These are phyloP conservation scores for Diaprepes abbreviatus DNA, from an alignment of 2,888 invertebrate genomes.

Conservation along the genomic window DNA sequence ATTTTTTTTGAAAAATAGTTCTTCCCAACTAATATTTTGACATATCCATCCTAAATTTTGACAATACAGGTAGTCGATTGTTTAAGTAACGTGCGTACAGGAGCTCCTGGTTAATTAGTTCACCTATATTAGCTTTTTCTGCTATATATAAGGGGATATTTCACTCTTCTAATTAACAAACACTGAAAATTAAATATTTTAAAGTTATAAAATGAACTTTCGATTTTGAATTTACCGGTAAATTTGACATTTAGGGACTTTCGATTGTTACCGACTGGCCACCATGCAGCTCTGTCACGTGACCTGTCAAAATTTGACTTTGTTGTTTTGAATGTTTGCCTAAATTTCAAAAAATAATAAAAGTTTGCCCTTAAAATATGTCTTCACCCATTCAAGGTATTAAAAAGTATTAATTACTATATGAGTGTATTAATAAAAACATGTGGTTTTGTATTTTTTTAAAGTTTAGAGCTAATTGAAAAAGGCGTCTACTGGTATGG, in stretches of 20 bases:
- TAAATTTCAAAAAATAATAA: slow-evolving; percentile 52
- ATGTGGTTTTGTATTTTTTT: slow-evolving; percentile 4
- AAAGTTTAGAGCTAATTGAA: slow-evolving; percentile 28
- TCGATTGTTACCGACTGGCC: slow-evolving; percentile 45
- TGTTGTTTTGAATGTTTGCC: slow-evolving; percentile 62
- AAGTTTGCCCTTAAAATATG: slow-evolving; percentile 53
- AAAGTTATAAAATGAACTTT: slow-evolving; percentile 10
- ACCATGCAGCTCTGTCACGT: slow-evolving; percentile 56
- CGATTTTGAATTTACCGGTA: slow-evolving; percentile 42
- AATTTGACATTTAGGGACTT: slow-evolving; percentile 42
- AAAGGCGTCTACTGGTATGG: slow-evolving; percentile 54
- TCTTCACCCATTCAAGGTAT: slow-evolving; percentile 59
- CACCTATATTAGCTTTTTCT: too few species aligned
- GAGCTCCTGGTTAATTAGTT: slow-evolving; percentile 20
- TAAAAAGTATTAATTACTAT: neutral
- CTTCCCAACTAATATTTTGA: slow-evolving; percentile 49
- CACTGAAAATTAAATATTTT: neutral
- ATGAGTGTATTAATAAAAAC: neutral
- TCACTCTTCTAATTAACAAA: neutral
- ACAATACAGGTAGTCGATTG: slow-evolving; percentile 53
- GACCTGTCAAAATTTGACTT: slow-evolving; percentile 61
- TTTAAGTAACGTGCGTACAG: slow-evolving; percentile 51
- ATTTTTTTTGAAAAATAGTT: slow-evolving; percentile 48
- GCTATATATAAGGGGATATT: neutral
- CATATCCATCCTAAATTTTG: slow-evolving; percentile 54